Conservation (phyloP, 2,797 vertebrate genomes). For the Lepilemur septentrionalis region DNA sequence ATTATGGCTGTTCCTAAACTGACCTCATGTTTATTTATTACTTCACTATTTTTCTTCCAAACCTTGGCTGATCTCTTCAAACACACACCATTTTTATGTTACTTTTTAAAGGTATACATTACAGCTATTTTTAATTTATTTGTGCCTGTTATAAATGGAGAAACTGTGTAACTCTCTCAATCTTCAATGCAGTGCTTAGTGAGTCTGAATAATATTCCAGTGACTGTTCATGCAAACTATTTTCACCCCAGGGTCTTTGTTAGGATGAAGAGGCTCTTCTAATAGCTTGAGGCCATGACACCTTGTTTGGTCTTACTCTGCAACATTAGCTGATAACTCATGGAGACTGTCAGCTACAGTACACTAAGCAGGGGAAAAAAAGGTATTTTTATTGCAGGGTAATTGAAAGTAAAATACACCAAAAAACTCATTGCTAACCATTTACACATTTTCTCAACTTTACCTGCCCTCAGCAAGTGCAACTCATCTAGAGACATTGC, state of each 20-base stretch:
- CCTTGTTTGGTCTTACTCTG: slow-evolving; percentile 66
- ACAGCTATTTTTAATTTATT: slow-evolving; percentile 72
- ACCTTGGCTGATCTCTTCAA: slow-evolving; percentile 71
- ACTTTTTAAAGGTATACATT: slow-evolving; percentile 71
- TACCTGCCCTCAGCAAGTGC: not conserved
- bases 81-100: slow-evolving; percentile 58
- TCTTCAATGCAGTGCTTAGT: slow-evolving; percentile 66
- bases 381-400: slow-evolving; percentile 17
- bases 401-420: slow-evolving; percentile 68
- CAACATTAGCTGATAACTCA: slow-evolving; percentile 73
- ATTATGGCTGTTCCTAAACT: slow-evolving; percentile 77
- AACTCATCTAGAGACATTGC: not conserved
- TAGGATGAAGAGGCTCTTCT: slow-evolving; percentile 69
- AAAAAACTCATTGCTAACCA: not conserved
- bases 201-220: slow-evolving; percentile 36
- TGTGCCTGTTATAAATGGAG: slow-evolving; percentile 14
- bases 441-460: slow-evolving; percentile 30
- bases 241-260: slow-evolving; percentile 73
- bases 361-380: slow-evolving; percentile 4
- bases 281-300: slow-evolving; percentile 55
- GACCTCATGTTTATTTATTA: slow-evolving; percentile 83
- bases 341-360: slow-evolving; percentile 69
- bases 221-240: slow-evolving; percentile 74
- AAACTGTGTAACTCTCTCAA: not conserved
- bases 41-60: slow-evolving; percentile 77